Evolutionary conservation across 2,797 vertebrate species (phyloP).

Genomic region (Myotis vivesi): DNA sequence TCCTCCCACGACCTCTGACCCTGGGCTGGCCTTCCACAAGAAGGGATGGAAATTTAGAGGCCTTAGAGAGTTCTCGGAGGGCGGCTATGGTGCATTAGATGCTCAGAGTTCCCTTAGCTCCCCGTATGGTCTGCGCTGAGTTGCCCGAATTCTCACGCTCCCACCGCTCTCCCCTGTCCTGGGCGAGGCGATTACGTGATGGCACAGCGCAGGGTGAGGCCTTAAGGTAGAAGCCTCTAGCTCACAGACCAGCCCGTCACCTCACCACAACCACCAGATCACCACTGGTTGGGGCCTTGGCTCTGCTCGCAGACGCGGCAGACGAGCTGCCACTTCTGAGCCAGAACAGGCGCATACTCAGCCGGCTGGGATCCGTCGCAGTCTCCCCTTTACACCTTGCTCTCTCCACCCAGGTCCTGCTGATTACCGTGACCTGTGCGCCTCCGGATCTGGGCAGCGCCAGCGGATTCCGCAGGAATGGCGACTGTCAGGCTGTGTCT

Average conservation of each 20-base stretch:
- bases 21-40: neutral
- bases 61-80: neutral
- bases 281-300: neutral
- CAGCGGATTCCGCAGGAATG: neutral
- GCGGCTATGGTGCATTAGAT: neutral
- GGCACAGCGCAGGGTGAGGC: neutral
- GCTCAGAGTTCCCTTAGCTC: neutral
- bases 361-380: neutral
- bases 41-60: constrained; percentile 17
- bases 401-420: neutral
- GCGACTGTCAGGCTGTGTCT: neutral
- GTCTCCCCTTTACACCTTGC: neutral
- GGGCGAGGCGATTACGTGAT: neutral
- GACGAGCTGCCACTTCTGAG: neutral
- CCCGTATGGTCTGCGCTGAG: neutral
- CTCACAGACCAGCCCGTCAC: neutral
- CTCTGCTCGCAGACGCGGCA: neutral
- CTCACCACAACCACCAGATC: neutral
- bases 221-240: neutral
- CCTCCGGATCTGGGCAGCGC: neutral
- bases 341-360: neutral
- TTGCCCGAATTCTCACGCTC: neutral
- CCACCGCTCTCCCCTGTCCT: neutral
- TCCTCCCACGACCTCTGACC: constrained; percentile 55
- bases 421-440: neutral